Evolutionary conservation across 2,113 vertebrate genomes (phyloP).

Genomic region (Nibea albiflora): DNA sequence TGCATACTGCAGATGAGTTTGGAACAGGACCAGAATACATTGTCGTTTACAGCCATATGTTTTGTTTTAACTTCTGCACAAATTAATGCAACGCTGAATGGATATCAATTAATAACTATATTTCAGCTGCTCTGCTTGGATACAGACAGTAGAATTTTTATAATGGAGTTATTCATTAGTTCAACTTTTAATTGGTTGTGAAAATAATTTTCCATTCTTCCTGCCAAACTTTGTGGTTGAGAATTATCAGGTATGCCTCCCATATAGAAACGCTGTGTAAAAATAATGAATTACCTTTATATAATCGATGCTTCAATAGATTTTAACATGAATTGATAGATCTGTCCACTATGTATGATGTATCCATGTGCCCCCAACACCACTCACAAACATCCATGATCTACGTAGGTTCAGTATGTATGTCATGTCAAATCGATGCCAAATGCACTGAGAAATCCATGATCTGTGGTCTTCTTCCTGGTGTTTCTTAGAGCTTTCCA

Average conservation of each 20-base stretch:
- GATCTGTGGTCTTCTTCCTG: neutral
- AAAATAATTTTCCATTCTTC: slow-evolving; percentile 68
- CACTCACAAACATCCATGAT: neutral
- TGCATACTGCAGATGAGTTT: slow-evolving; percentile 56
- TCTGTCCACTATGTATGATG: too few relatives aligned
- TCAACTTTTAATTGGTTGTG: slow-evolving; percentile 86
- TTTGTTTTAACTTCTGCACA: slow-evolving; percentile 71
- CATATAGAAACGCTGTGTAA: neutral
- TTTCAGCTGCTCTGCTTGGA: slow-evolving; percentile 82
- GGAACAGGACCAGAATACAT: slow-evolving; percentile 68
- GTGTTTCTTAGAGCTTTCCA: neutral
- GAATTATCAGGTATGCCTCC: slow-evolving; percentile 42
- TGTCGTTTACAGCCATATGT: slow-evolving; percentile 64
- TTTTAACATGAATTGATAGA: neutral
- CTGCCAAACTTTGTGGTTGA: slow-evolving; percentile 31
- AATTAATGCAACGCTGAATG: slow-evolving; percentile 75
- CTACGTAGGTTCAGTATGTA: neutral
- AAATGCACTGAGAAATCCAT: neutral
- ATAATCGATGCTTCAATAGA: neutral
- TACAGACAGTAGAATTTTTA: slow-evolving; percentile 78
- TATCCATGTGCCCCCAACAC: neutral
- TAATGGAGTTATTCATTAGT: slow-evolving; percentile 83
- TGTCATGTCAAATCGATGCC: neutral
- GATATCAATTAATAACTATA: slow-evolving; percentile 86
- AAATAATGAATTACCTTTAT: neutral